Conservation (phyloP, 2,888 invertebrate genomes). For the Sminthurides aquaticus region DNA sequence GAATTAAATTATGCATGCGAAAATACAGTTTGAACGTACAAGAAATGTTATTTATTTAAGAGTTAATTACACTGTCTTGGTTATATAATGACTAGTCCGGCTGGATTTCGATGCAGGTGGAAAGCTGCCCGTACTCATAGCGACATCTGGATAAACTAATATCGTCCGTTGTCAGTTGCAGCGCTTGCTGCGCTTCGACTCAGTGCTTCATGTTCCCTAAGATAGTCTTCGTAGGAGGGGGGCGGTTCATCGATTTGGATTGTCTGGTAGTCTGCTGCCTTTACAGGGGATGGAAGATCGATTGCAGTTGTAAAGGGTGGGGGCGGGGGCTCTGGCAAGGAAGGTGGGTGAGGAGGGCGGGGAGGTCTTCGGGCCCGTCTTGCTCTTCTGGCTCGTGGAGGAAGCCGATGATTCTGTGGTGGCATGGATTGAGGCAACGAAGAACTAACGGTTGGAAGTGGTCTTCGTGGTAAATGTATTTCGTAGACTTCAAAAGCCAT, state of each 20-base stretch:
- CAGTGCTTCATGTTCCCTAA: neutral
- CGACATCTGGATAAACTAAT: no score
- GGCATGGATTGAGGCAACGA: neutral
- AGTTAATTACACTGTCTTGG: no score
- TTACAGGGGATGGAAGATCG: neutral
- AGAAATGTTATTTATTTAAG: no score
- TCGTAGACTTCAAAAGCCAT: conserved; percentile 4
- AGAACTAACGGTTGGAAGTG: neutral
- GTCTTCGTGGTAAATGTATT: neutral
- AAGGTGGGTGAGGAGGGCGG: no score
- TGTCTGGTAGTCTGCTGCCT: neutral
- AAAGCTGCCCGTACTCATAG: no score
- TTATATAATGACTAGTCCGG: no score
- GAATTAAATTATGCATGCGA: no score
- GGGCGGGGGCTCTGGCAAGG: neutral
- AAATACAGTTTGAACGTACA: no score
- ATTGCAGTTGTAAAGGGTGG: neutral
- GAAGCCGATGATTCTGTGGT: no score
- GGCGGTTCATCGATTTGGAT: conserved; percentile 1
- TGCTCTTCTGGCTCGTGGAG: neutral
- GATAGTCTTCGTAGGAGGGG: conserved; percentile 4
- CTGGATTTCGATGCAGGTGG: no score
- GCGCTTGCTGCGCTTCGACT: neutral
- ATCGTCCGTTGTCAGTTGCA: no score
- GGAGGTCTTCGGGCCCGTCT: neutral